Conservation (phyloP, 2,888 invertebrate genomes). For the Endomychus coccineus region DNA sequence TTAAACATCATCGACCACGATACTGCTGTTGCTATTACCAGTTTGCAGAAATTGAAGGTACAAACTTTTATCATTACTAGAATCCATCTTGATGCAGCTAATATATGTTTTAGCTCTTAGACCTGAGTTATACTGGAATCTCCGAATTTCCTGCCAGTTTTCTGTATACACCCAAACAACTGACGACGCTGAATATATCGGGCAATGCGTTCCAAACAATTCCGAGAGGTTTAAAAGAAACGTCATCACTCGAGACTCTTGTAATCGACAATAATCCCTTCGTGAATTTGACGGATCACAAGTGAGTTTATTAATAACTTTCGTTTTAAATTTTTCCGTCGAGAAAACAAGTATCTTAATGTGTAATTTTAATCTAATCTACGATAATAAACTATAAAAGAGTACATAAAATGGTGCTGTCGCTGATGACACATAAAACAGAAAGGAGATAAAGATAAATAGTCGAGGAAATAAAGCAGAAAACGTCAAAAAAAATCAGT, state of each 20-base stretch:
- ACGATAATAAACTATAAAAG: too few species aligned
- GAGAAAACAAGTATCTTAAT: too few species aligned
- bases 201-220: conserved; percentile 49
- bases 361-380: too few species aligned
- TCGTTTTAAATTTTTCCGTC: conserved; percentile 5
- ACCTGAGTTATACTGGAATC: conserved; percentile 61
- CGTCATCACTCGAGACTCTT: conserved; percentile 53
- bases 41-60: conserved; percentile 59
- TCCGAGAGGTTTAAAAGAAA: conserved; percentile 55
- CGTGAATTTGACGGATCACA: conserved; percentile 44
- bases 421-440: too few species aligned
- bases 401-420: too few species aligned
- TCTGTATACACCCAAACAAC: conserved; percentile 58
- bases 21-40: conserved; percentile 59
- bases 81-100: background rate
- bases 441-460: too few species aligned
- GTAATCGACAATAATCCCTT: conserved; percentile 67
- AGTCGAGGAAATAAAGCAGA: too few species aligned
- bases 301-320: conserved; percentile 26
- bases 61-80: conserved; percentile 9
- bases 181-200: conserved; percentile 60
- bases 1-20: conserved; percentile 57
- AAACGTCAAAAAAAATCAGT: too few species aligned
- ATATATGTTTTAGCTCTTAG: conserved; percentile 49
- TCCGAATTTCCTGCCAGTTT: conserved; percentile 55